Base-by-base conservation (phyloP, 2,888 invertebrate species). In the Epinotia demarniana region DNA sequence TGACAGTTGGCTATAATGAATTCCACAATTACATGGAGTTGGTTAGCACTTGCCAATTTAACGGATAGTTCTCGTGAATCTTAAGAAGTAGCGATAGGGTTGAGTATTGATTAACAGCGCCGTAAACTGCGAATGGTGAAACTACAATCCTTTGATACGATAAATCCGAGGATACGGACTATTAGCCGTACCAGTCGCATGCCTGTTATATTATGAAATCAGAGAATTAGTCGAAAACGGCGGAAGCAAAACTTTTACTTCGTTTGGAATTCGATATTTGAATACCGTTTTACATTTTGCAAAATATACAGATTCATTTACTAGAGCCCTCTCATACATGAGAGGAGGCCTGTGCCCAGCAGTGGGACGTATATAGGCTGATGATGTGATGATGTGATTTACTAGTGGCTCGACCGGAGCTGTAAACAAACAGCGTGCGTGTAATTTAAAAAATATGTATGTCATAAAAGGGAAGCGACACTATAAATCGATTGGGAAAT, bases 81-180 rank as follows among this genome's bases (percentile, higher is more conserved):
- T 57, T 27, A 71, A 63, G n/a, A 9, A 12, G 1, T n/a, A 13
- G n/a, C 9, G 0, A 57, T n/a, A 75, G 63, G 55, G 63, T 55
- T 66, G 62, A 66, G n/a, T 53, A 72, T 72, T 18, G 33, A 27
- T 23, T 11, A 63, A 55, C 23, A 58, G 11, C n/a, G 53, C 19
- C 9, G 61, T n/a, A 23, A 4, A 78, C 72, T 74, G 27, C 62
- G 27, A 68, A 78, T 80, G 62, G 78, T 75, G 78, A 81, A 81
- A 80, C 79, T 79, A 80, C 80, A 79, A 84, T 82, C 81, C 81
- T 81, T 83, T 82, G 81, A 81, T 81, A 81, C 81, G 83, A 86
- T 86, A 86, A 85, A 84, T 83, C 78, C 81, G 77, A 78, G 79
- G 81, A 86, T 86, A 86, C 83, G 82, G 84, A 83, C 84, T 83